Evolutionary conservation across 2,113 vertebrate genomes (phyloP), one percentile per base, ranked within the genome.

Genomic region (Acrocephalus kingi): DNA sequence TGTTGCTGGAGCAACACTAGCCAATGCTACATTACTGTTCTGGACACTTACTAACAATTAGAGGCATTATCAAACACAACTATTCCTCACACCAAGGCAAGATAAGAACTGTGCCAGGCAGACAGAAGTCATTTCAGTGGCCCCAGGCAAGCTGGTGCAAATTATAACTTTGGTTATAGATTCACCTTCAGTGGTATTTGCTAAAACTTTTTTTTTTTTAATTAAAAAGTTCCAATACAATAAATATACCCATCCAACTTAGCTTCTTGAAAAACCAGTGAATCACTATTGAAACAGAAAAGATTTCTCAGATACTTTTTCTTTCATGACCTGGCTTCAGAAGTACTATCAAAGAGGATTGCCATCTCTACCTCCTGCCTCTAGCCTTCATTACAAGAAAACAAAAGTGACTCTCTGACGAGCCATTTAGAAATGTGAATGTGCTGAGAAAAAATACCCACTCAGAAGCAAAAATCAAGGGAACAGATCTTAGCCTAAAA

Each of bases 391-490:
- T 71, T 46, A 84, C 21, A 63, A 63, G 52, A 39, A 75, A 85
- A 54, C 33, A 84, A 54, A 84, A 87, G 24, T 37, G 58, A 74
- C 45, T 43, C 21, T 55, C 45, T 79, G 52, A 69, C 46, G 39
- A 68, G 49, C 48, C 41, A 56, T 90, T 91, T 61, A 80, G 76
- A 76, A 82, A 84, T 14, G 27, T 6, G 51, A 78, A 75, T 39
- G 33, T 39, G 15, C 48, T 71, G 66, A 71, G 43, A 94, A 71
- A 21, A 85, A 89, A 49, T 48, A 85, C 11, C 7, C 41, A 72
- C 46, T 76, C 62, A 91, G 66, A 64, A 84, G 73, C 21, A 67
- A 71, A 81, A 85, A 81, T 68, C 52, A 68, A 88, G 71, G 56
- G 31, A 91, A 82, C 16, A 90, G 45, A 73, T 76, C 28, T 69